A percentile compares a stretch with the other conserved stretches of the same genome.
phyloP scores from a whole-genome alignment of 2,113 vertebrate species.

The Euleptes europaea region DNA sequence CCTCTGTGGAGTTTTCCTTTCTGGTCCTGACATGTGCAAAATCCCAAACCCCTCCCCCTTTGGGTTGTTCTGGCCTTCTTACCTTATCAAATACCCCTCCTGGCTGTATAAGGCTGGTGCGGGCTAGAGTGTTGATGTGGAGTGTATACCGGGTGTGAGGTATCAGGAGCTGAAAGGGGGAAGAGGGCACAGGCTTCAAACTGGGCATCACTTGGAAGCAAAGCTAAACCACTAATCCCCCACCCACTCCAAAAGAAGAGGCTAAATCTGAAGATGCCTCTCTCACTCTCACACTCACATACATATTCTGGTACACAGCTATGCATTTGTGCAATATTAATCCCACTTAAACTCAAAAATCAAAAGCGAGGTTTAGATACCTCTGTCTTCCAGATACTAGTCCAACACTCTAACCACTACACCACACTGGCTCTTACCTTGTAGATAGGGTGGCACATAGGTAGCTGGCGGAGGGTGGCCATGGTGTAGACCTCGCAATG shows the following conservation, averaged over 20 bases:
- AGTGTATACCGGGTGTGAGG: conserved; percentile 7
- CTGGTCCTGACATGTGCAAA: background rate
- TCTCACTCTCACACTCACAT: background rate
- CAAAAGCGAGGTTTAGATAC: background rate
- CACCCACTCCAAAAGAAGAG: background rate
- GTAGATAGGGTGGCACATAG: conserved; percentile 17
- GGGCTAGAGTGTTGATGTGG: conserved; percentile 18
- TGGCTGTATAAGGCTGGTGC: background rate
- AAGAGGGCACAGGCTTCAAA: background rate
- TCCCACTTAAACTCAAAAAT: background rate
- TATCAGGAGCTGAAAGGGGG: conserved; percentile 4
- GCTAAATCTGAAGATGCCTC: background rate
- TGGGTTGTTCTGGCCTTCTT: background rate
- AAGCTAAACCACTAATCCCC: no score
- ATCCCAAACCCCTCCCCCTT: background rate
- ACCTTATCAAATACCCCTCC: conserved; percentile 19
- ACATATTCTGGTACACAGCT: no score
- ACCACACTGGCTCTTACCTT: background rate
- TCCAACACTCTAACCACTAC: no score
- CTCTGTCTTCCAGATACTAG: no score
- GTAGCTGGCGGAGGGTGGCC: conserved; percentile 3
- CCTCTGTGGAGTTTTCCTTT: background rate
- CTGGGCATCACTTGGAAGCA: background rate
- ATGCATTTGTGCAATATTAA: background rate
- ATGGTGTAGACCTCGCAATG: conserved; percentile 6